Percentiles rank a stretch among this genome's conserved stretches.
Conservation (phyloP, 2,888 invertebrate species). For the Stenurella melanura region DNA sequence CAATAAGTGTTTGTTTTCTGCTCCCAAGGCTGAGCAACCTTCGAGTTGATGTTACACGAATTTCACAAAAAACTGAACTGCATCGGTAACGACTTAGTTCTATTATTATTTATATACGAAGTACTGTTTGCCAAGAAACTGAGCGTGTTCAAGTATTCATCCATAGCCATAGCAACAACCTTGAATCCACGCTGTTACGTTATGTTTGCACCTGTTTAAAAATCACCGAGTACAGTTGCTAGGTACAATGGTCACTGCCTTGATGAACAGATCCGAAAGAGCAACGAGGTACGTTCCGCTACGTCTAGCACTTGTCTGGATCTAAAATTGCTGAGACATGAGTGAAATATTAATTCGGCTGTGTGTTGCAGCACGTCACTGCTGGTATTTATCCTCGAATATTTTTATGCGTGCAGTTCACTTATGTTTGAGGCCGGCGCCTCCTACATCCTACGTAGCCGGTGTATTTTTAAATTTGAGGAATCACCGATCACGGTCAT, state of each 20-base stretch:
- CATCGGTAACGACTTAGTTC: constrained; percentile 6
- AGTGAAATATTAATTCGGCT: constrained; percentile 31
- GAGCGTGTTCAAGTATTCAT: constrained; percentile 12
- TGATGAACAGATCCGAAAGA: constrained; percentile 5
- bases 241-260: constrained; percentile 37
- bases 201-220: constrained; percentile 44
- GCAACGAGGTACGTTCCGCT: constrained; percentile 14
- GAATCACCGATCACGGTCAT: constrained; percentile 4
- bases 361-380: not conserved
- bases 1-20: constrained; percentile 4
- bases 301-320: constrained; percentile 39
- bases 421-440: constrained; percentile 24
- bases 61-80: constrained; percentile 16
- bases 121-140: constrained; percentile 19
- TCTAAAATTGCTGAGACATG: constrained; percentile 8
- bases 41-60: not conserved
- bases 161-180: constrained; percentile 44
- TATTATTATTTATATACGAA: constrained; percentile 2
- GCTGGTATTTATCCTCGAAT: constrained; percentile 30
- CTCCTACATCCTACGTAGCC: constrained; percentile 9
- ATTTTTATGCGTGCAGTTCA: constrained; percentile 30
- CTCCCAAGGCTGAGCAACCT: constrained; percentile 12
- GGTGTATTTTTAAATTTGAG: constrained; percentile 11
- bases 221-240: constrained; percentile 37
- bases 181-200: constrained; percentile 38